phyloP scores from a whole-genome alignment of 53 echinoderm and acorn worm species.

The Astropecten irregularis region DNA sequence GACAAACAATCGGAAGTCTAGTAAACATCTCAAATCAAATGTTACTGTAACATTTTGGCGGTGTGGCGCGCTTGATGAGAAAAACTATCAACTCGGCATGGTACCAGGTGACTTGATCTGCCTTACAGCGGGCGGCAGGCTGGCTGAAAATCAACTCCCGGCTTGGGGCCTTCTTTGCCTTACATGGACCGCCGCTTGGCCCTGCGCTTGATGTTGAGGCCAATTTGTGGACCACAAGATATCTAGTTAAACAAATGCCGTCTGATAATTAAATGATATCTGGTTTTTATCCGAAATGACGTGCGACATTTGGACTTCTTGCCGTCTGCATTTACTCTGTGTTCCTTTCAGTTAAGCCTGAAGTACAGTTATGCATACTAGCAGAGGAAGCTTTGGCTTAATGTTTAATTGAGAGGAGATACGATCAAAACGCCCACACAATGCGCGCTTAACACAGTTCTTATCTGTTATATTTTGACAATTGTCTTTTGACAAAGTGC shows the following conservation, averaged over 20 bases:
- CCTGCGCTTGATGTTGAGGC: neutral
- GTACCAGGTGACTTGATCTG: constrained; percentile 42
- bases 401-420: too few relatives aligned
- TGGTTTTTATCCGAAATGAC: constrained; percentile 24
- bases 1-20: constrained; percentile 39
- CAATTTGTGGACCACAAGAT: neutral
- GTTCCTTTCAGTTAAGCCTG: too few relatives aligned
- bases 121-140: constrained; percentile 60
- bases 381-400: too few relatives aligned
- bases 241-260: neutral
- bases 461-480: too few relatives aligned
- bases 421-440: too few relatives aligned
- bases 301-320: too few relatives aligned
- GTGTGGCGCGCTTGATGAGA: constrained; percentile 70
- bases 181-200: constrained; percentile 29
- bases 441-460: too few relatives aligned
- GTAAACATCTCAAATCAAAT: constrained; percentile 48
- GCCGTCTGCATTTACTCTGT: too few relatives aligned
- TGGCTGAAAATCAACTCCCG: constrained; percentile 53
- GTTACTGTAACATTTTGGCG: constrained; percentile 65
- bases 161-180: constrained; percentile 48
- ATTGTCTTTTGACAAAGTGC: too few relatives aligned
- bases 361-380: too few relatives aligned
- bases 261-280: constrained; percentile 25
- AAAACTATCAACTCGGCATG: constrained; percentile 91